Conservation (phyloP, 2,888 invertebrate species). For the Drosophila eohydei region DNA sequence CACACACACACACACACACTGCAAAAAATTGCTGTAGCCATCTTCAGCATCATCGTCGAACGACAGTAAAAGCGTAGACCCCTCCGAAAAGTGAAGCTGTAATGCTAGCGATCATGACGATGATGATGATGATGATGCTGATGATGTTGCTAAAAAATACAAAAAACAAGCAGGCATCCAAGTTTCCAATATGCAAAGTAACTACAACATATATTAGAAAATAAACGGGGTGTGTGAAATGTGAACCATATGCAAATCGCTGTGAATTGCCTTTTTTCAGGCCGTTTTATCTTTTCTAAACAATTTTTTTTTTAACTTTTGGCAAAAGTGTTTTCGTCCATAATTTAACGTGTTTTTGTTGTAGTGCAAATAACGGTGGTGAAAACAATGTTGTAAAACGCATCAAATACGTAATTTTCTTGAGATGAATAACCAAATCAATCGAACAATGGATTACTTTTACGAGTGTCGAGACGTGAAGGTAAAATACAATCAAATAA, state of each 20-base stretch:
- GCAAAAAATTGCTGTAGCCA: slow-evolving; percentile 65
- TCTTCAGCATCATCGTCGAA: slow-evolving; percentile 63
- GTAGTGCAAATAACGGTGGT: slow-evolving; percentile 66
- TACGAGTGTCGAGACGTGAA: slow-evolving; percentile 64
- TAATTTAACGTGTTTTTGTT: slow-evolving; percentile 63
- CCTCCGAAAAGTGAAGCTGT: slow-evolving; percentile 38
- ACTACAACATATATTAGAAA: slow-evolving; percentile 56
- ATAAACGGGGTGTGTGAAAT: slow-evolving; percentile 77
- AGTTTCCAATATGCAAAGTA: slow-evolving; percentile 76
- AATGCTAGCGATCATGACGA: slow-evolving; percentile 29
- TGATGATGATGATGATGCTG: slow-evolving; percentile 29
- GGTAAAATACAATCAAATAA: slow-evolving; percentile 45
- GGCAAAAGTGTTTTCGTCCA: slow-evolving; percentile 53
- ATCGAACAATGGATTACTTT: slow-evolving; percentile 67
- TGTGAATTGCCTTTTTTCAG: slow-evolving; percentile 41
- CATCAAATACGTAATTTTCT: slow-evolving; percentile 22
- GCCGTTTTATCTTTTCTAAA: background rate
- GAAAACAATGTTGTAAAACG: slow-evolving; percentile 62
- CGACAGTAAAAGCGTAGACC: slow-evolving; percentile 73
- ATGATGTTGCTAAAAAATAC: slow-evolving; percentile 67
- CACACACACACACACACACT: slow-evolving; percentile 30
- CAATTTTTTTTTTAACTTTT: slow-evolving; percentile 19
- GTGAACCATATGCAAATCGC: slow-evolving; percentile 72
- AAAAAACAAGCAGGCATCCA: slow-evolving; percentile 42
- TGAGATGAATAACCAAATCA: slow-evolving; percentile 28